phyloP scores from a whole-genome alignment of 2,888 invertebrate species.

The Parnassius smintheus region DNA sequence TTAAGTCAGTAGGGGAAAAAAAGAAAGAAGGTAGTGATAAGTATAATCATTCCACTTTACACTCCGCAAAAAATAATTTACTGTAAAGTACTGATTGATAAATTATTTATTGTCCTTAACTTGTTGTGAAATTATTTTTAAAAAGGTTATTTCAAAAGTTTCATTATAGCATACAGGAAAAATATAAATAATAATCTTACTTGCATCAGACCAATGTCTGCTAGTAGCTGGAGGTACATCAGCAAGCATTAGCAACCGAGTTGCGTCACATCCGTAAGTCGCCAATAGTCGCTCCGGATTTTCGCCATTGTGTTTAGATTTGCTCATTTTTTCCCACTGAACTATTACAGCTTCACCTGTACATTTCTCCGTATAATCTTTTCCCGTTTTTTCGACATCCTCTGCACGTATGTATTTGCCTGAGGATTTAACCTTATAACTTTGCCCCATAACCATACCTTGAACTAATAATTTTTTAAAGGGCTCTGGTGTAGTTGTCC shows the following conservation, averaged over 20 bases:
- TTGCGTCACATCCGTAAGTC: constrained; percentile 93
- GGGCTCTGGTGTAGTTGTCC: constrained; percentile 90
- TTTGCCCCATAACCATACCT: constrained; percentile 96
- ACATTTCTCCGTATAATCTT: constrained; percentile 81
- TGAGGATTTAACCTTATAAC: constrained; percentile 86
- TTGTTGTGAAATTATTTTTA: too few species aligned
- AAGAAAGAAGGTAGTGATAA: too few species aligned
- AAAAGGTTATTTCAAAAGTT: too few species aligned
- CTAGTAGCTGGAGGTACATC: constrained; percentile 95
- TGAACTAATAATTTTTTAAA: constrained; percentile 95
- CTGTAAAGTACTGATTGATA: too few species aligned
- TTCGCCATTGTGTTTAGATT: constrained; percentile 98
- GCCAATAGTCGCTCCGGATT: constrained; percentile 91
- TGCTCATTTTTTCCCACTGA: constrained; percentile 99
- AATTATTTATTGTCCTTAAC: too few species aligned
- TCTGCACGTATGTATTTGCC: constrained; percentile 89
- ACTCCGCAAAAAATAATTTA: too few species aligned
- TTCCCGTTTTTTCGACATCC: constrained; percentile 82
- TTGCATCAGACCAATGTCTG: constrained; percentile 93
- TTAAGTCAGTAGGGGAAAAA: too few species aligned
- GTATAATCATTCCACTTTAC: too few species aligned
- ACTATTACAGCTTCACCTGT: constrained; percentile 85
- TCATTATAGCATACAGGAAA: not conserved
- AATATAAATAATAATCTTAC: constrained; percentile 72
- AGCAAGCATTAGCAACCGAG: constrained; percentile 92